Percentiles rank a stretch among this genome's conserved stretches.
Evolutionary conservation across 2,113 vertebrate genomes (phyloP).

Genomic region (Neogale vison): DNA sequence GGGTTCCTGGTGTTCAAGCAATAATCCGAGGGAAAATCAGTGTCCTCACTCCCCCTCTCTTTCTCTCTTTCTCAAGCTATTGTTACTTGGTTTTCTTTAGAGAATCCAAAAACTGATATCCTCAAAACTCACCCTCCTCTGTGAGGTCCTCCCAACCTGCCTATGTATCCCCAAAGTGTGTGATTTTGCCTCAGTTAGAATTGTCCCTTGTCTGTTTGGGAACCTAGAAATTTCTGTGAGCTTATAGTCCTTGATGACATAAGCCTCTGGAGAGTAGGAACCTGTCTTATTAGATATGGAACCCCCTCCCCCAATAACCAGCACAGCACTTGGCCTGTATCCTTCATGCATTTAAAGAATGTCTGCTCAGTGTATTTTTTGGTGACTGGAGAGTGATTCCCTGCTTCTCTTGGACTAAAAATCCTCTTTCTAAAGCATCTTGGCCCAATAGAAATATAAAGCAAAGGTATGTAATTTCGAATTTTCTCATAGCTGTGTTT

Average conservation of each 20-base stretch:
- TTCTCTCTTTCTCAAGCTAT: background rate
- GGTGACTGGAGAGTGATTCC: background rate
- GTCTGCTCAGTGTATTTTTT: background rate
- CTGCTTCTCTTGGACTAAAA: background rate
- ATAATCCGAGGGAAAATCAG: background rate
- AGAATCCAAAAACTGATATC: background rate
- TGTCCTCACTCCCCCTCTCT: background rate
- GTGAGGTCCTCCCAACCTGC: background rate
- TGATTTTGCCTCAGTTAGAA: background rate
- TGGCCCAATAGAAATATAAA: background rate
- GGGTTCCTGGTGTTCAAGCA: background rate
- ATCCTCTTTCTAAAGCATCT: background rate
- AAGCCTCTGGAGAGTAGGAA: background rate
- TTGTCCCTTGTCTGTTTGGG: background rate
- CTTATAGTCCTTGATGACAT: fast-evolving
- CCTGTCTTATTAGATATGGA: background rate
- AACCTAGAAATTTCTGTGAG: background rate
- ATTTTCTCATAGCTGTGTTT: background rate
- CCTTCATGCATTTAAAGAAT: background rate
- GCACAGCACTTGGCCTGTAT: background rate
- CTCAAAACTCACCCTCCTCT: background rate
- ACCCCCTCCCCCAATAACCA: fast-evolving
- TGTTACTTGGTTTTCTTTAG: background rate
- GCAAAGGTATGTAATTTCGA: background rate
- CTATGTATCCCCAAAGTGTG: too few relatives aligned